Conservation (phyloP, 2,113 vertebrate species). For the Puntigrus tetrazona region DNA sequence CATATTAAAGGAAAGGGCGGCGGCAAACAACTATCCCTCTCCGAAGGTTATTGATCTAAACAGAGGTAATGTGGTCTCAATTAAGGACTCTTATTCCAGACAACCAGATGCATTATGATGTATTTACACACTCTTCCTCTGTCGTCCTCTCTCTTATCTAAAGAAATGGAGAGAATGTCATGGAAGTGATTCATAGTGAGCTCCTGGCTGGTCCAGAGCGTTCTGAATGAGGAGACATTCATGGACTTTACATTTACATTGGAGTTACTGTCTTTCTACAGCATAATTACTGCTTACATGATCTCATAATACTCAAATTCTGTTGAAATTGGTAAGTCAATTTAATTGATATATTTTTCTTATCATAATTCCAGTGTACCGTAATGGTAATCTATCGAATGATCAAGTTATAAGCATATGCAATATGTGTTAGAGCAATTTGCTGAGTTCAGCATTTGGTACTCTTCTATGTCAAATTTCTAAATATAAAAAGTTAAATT, state of each 20-base stretch:
- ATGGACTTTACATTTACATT: slow-evolving; percentile 47
- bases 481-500: neutral
- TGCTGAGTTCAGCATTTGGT: neutral
- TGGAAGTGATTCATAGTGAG: slow-evolving; percentile 82
- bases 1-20: slow-evolving; percentile 87
- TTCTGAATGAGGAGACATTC: slow-evolving; percentile 48
- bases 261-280: slow-evolving; percentile 45
- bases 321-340: neutral
- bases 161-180: slow-evolving; percentile 90
- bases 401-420: neutral
- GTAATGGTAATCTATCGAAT: slow-evolving; percentile 2
- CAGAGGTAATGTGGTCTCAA: slow-evolving; percentile 77
- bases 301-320: neutral
- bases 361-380: neutral
- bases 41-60: slow-evolving; percentile 86
- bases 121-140: neutral
- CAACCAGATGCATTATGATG: neutral
- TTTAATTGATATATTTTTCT: neutral
- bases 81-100: neutral
- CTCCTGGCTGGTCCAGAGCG: slow-evolving; percentile 93
- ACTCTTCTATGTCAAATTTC: neutral
- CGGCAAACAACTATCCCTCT: slow-evolving; percentile 74
- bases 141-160: neutral
- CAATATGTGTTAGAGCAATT: neutral
- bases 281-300: neutral